A percentile compares a stretch with the other conserved stretches of the same genome.
phyloP scores from a whole-genome alignment of 2,888 invertebrate species.

The Machimus rusticus region DNA sequence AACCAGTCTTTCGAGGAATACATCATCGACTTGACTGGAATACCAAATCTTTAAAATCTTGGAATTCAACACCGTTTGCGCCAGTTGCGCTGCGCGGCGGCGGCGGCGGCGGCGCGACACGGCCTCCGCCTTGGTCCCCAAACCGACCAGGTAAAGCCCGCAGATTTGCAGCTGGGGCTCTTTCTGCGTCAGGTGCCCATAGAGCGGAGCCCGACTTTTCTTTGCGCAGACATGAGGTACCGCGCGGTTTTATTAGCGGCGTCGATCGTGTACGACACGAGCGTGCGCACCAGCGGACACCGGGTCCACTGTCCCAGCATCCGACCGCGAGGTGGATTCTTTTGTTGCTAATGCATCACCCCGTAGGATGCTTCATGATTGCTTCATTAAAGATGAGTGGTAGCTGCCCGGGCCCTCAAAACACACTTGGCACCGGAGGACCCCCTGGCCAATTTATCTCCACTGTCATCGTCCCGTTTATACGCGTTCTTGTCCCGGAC shows the following conservation, averaged over 20 bases:
- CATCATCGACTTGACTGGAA: conserved; percentile 34
- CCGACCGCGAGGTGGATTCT: neutral
- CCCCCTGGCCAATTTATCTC: neutral
- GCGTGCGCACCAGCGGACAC: neutral
- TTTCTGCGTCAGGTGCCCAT: neutral
- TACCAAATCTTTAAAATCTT: conserved; percentile 33
- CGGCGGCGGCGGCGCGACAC: neutral
- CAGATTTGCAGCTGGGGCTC: neutral
- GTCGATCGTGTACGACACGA: neutral
- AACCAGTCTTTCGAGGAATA: conserved; percentile 3
- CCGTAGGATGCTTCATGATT: neutral
- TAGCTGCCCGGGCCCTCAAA: neutral
- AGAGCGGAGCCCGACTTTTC: neutral
- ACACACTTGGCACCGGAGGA: neutral
- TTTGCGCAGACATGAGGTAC: neutral
- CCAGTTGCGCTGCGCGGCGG: neutral
- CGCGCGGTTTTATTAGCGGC: neutral
- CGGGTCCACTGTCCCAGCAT: neutral
- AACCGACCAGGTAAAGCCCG: neutral
- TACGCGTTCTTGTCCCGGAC: neutral
- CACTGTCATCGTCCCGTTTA: neutral
- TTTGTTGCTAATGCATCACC: neutral
- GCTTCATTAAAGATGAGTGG: conserved; percentile 1
- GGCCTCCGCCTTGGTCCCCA: neutral
- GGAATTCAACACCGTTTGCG: conserved; percentile 11